Percentiles rank a stretch among this genome's conserved stretches.
phyloP scores from a whole-genome alignment of 2,797 vertebrate species.

The Discoglossus pictus region DNA sequence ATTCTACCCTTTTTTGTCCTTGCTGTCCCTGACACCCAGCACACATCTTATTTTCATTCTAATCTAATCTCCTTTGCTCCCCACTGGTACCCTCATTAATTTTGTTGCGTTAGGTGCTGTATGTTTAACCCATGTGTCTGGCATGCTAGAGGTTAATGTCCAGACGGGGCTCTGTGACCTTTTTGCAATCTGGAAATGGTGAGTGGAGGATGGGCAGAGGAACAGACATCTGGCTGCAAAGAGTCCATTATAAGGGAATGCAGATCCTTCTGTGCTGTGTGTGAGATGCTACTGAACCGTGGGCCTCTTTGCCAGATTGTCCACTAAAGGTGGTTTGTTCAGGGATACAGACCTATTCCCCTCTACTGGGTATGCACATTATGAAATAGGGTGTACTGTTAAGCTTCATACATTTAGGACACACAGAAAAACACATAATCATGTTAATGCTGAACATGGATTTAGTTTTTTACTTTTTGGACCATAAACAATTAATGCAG shows the following conservation, averaged over 20 bases:
- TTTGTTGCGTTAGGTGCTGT: constrained; percentile 11
- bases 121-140: constrained; percentile 8
- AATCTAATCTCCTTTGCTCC: constrained; percentile 33
- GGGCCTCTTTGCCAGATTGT: constrained; percentile 7
- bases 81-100: constrained; percentile 11
- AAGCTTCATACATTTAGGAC: too few species aligned
- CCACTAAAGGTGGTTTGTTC: constrained; percentile 1
- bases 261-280: constrained; percentile 15
- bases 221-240: constrained; percentile 17
- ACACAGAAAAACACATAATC: too few species aligned
- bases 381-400: too few species aligned
- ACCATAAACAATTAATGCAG: too few species aligned
- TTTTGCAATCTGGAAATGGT: constrained; percentile 38
- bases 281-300: constrained; percentile 26
- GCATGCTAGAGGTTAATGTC: constrained; percentile 46
- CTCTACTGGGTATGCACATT: too few species aligned
- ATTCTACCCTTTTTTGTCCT: too few species aligned
- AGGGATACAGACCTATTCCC: constrained; percentile 14
- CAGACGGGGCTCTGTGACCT: constrained; percentile 46
- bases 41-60: constrained; percentile 23
- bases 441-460: too few species aligned
- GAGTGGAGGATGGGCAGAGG: constrained; percentile 43
- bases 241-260: constrained; percentile 5
- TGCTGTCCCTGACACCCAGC: constrained; percentile 3
- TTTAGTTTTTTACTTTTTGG: too few species aligned